These are phyloP conservation scores for Liparis tanakae DNA, from an alignment of 2,797 vertebrate species.

Conservation along the genomic window DNA sequence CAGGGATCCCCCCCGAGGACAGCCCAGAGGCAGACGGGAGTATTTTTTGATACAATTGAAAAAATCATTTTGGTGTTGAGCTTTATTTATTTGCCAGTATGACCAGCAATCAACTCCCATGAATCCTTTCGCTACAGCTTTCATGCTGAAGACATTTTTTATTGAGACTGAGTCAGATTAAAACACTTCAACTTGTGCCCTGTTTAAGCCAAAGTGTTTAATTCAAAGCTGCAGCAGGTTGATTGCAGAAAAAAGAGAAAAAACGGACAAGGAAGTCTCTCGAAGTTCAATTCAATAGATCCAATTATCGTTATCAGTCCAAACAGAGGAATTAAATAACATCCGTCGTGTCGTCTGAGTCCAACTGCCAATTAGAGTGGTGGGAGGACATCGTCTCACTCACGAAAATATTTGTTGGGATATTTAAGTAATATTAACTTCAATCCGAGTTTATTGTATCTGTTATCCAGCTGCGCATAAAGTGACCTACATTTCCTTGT, in stretches of 20 bases:
- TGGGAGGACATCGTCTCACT: conserved; percentile 36
- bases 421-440: conserved; percentile 15
- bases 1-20: conserved; percentile 30
- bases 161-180: conserved; percentile 5
- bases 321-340: conserved; percentile 69
- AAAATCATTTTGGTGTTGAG: conserved; percentile 14
- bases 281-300: conserved; percentile 37
- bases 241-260: conserved; percentile 30
- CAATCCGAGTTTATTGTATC: conserved; percentile 23
- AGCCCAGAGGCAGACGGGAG: conserved; percentile 18
- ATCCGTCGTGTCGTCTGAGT: conserved; percentile 68
- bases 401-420: neutral
- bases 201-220: conserved; percentile 1
- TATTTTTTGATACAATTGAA: conserved; percentile 21
- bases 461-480: neutral
- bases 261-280: conserved; percentile 13
- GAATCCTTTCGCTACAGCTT: neutral
- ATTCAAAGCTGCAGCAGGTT: conserved; percentile 7
- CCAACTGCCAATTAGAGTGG: conserved; percentile 59
- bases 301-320: conserved; percentile 62
- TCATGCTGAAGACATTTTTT: neutral
- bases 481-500: neutral
- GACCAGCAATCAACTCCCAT: conserved; percentile 12
- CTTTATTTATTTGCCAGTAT: conserved; percentile 2
- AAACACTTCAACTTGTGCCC: neutral